Evolutionary conservation across 2,888 invertebrate genomes (phyloP), one percentile per base, ranked within the genome.

Genomic region (Prostheceraeus crozeri): DNA sequence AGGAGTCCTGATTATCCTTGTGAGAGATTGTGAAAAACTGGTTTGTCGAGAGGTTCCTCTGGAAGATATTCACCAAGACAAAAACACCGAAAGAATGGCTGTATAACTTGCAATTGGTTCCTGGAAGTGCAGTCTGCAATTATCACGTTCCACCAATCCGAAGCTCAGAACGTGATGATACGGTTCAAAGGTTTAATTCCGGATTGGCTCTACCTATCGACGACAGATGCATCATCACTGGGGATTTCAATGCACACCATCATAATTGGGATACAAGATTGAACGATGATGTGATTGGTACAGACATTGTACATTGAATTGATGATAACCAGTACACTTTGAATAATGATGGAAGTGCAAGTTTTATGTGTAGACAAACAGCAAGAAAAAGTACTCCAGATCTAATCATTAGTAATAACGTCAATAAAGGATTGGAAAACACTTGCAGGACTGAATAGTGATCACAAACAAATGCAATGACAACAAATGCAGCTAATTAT

Each of bases 241-340:
- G 33, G 33, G 33, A 33, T 33, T 33, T 33, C n/a, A 33, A 33
- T 33, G 33, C 33, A 11, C 33, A 33, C 33, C 33, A 33, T n/a
- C 8, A 33, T 33, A 33, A n/a, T n/a, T 33, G 33, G 33, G 33
- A 33, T n/a, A 33, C 8, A 10, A 11, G 10, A 33, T 10, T n/a
- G 10, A n/a, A 33, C 8, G 10, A 10, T 33, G n/a, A 33, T 33
- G 33, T 11, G 10, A 33, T 33, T n/a, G 33, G 33, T 11, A n/a
- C 8, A 33, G 33, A 33, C 33, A 33, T 33, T 33, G 33, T n/a
- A 33, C 8, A 33, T n/a, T 33, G 33, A n/a, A 33, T 33, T 10
- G 33, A 10, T 11, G 33, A 33, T 33, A 33, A 33, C n/a, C 8
- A n/a, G 10, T 33, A 11, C n/a, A 33, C 8, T n/a, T n/a, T 33